Evolutionary conservation across 2,113 vertebrate species (phyloP).

Genomic region (Centropus bengalensis): DNA sequence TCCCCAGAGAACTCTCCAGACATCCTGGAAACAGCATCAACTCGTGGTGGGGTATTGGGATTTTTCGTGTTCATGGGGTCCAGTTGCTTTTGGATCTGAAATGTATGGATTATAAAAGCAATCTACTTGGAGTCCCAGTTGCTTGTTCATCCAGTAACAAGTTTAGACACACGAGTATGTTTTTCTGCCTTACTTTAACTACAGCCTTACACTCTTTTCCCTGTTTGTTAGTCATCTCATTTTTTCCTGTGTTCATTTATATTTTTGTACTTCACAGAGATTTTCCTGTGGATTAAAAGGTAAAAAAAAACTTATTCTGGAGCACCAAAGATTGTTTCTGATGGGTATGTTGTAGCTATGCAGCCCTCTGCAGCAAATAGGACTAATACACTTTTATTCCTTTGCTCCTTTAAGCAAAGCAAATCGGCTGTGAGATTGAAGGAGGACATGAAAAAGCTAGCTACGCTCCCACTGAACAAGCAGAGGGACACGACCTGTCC

Average conservation of each 20-base stretch:
- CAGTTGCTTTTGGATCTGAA: background rate
- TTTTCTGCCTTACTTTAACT: background rate
- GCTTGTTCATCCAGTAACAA: background rate
- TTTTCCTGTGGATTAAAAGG: background rate
- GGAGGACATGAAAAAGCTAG: slow-evolving; percentile 92
- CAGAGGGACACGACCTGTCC: slow-evolving; percentile 34
- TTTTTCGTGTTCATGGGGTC: background rate
- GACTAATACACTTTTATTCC: slow-evolving; percentile 66
- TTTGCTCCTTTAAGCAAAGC: slow-evolving; percentile 85
- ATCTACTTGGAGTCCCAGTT: background rate
- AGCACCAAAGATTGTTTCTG: background rate
- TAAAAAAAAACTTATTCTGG: background rate
- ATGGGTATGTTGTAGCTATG: background rate
- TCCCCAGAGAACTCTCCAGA: background rate
- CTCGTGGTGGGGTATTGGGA: background rate
- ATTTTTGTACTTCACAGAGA: background rate
- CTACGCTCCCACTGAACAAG: slow-evolving; percentile 76
- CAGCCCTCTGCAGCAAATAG: slow-evolving; percentile 43
- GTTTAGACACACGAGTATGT: background rate
- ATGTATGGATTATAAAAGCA: background rate
- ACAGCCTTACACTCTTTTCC: background rate
- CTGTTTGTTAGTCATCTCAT: background rate
- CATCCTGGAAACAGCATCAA: background rate
- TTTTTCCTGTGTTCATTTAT: background rate
- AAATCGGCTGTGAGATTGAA: slow-evolving; percentile 84